Base-by-base conservation (phyloP, 92 coral and sea anemone species). In the Desmophyllum pertusum region DNA sequence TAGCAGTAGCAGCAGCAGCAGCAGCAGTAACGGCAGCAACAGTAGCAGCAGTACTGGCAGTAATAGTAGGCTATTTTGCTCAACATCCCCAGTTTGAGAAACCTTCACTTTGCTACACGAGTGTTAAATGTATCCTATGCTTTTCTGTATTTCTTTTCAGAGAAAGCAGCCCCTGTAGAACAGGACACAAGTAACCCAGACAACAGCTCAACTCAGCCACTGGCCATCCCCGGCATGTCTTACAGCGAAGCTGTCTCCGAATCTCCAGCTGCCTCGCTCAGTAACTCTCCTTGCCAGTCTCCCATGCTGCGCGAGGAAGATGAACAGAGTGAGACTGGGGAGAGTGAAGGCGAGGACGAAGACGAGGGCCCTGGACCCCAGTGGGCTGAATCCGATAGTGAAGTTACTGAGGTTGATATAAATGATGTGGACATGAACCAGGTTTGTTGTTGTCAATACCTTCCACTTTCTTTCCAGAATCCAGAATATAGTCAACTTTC, bases 291-390 rank as follows among this genome's bases (percentile, higher is more conserved):
- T 39, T 88, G 95, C 77, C 89, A 88, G 86, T 95, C 98, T 57
- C 98, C 97, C 65, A 89, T 81, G 90, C 78, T 88, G 19, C 85
- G 86, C 55, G 99, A 96, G 77, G 95, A 92, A 11, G 98, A 94
- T 77, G 99, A 96, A 86, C 96, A 92, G 75, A 92, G 95, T 65
- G 99, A 90, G 84, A 92, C 98, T 81, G 95, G 93, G 70, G 91
- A 67, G 85, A 93, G 95, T 45, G 97, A 93, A 35, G 91, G 86
- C 3, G 95, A 92, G 27, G 90, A 74, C 0, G 97, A 88, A 4
- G 89, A 80, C 68, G 89, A 48, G 70, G 70, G 57, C 52, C 81
- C 52, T 81, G 89, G 57, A 65, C 70, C 67, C 76, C 83, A 37
- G 41, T 89, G 39, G 84, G 65, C 71, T 83, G 95, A 67, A 90